Base-by-base conservation (phyloP, 2,888 invertebrate genomes). In the Bellardia bayeri region DNA sequence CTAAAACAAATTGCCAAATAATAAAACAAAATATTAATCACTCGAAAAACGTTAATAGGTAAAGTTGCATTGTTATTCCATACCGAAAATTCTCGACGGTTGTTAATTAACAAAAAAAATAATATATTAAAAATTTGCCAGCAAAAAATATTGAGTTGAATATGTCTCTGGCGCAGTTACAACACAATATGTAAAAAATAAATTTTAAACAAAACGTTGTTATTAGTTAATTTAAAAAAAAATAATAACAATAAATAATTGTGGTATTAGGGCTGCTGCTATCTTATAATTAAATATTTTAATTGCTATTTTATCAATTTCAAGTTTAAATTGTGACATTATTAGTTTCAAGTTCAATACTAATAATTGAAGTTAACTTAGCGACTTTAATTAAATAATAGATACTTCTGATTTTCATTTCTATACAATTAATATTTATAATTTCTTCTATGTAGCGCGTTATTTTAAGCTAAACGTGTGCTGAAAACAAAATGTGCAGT, bases 21-120 rank as follows among this genome's bases (percentile, higher is more conserved):
- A 49, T 40, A 71, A 37, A n/a, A 30, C 13, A 76, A 61, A 82
- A 61, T 40, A 58, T 69, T 61, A 69, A 76, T 76, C 42, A 37
- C 30, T 61, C 61, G 9, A 30, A 51, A 69, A 51, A 69, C 68
- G 30, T 42, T 51, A 56, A 76, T 51, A 54, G 69, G 42, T 45
- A 42, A 69, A 40, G 69, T 76, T 69, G 45, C 54, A 82, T 54
- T 76, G 45, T 13, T 13, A 45, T 13, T 49, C 2, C 13, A 42
- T 5, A 66, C 33, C 1, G 45, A 74, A 66, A 33, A 16, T 13
- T n/a, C 37, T 63, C 13, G 6, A 13, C 54, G 23, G 6, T 54
- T 13, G 11, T 58, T 16, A 64, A 40, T 23, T 49, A 13, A 49
- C 0, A 23, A 51, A 76, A 54, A 45, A 37, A 54, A 23, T 0